A percentile compares a stretch with the other conserved stretches of the same genome.
Evolutionary conservation across 1,140 invertebrate species (phyloP).

Genomic region (Maconellicoccus hirsutus): DNA sequence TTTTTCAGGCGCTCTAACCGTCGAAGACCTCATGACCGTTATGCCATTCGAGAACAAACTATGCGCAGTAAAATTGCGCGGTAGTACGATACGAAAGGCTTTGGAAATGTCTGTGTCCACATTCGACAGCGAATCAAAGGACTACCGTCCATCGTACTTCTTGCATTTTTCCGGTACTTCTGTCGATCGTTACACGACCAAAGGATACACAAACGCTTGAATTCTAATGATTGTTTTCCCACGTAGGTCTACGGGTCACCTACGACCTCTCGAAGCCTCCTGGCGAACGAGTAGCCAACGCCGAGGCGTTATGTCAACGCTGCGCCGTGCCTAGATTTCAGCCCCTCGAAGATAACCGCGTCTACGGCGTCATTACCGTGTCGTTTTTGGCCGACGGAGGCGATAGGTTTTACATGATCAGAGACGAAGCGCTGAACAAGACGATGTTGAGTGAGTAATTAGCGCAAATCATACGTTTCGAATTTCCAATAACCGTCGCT

Average conservation of each 20-base stretch:
- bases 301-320: conserved; percentile 38
- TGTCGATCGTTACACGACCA: background rate
- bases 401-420: conserved; percentile 37
- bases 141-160: background rate
- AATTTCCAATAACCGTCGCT: background rate
- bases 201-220: no score
- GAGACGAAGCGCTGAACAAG: background rate
- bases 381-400: conserved; percentile 44
- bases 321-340: conserved; percentile 41
- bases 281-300: conserved; percentile 40
- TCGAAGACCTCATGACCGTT: conserved; percentile 42
- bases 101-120: conserved; percentile 26
- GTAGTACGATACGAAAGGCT: conserved; percentile 30
- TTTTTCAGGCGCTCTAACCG: conserved; percentile 41
- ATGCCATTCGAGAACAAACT: conserved; percentile 47
- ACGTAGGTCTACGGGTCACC: conserved; percentile 35
- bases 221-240: no score
- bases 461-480: no score
- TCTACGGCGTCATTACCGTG: conserved; percentile 39
- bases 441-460: background rate
- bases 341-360: conserved; percentile 30
- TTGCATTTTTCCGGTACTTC: conserved; percentile 18
- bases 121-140: conserved; percentile 19
- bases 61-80: conserved; percentile 38
- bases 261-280: conserved; percentile 42